phyloP scores from a whole-genome alignment of 2,888 invertebrate genomes.

The Diadegma fenestrale region DNA sequence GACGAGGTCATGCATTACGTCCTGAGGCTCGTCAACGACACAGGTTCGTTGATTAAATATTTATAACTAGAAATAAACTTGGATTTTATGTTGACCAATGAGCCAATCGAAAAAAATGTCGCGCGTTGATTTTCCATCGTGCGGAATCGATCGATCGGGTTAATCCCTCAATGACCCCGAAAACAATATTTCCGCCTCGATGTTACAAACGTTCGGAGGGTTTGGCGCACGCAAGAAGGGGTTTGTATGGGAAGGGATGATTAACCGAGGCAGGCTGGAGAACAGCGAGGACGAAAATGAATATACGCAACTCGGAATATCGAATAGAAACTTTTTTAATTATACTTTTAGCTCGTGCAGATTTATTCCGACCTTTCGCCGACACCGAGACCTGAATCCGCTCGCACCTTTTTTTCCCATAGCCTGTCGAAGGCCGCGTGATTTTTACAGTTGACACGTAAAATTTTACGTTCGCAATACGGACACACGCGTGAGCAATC shows the following conservation, averaged over 20 bases:
- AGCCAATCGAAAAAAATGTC: not conserved
- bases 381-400: conserved; percentile 21
- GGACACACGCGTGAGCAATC: not conserved
- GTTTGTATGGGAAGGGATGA: conserved; percentile 30
- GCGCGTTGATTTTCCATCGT: not conserved
- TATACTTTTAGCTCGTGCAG: conserved; percentile 54
- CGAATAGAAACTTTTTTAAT: conserved; percentile 69
- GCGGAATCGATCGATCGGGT: conserved; percentile 8
- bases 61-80: not conserved
- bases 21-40: conserved; percentile 75
- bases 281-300: conserved; percentile 3
- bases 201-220: not conserved
- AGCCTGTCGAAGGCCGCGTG: not conserved
- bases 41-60: conserved; percentile 72
- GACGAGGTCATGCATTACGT: conserved; percentile 77
- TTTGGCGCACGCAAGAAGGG: not conserved
- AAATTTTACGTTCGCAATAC: not conserved
- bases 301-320: conserved; percentile 54
- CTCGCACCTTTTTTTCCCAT: not conserved
- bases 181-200: conserved; percentile 38
- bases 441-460: not conserved
- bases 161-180: conserved; percentile 27
- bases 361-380: conserved; percentile 56
- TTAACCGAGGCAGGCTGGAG: conserved; percentile 18
- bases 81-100: not conserved